These are phyloP conservation scores for Apistogramma diplotaenia DNA, from an alignment of 2,113 vertebrate genomes.

Conservation along the genomic window DNA sequence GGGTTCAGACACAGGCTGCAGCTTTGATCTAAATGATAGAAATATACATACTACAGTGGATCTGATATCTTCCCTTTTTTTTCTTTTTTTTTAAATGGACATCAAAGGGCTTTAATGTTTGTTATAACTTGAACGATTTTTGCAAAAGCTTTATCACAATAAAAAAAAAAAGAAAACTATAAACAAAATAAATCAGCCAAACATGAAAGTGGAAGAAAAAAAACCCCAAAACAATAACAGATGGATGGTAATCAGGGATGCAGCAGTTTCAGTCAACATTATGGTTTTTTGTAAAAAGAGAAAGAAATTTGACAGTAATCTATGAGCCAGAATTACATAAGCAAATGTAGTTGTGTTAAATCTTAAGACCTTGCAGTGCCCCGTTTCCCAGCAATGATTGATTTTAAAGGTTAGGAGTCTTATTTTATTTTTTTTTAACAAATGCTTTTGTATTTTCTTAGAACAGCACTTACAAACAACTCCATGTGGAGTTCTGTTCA, in stretches of 20 bases:
- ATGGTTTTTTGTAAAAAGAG: neutral
- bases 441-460: neutral
- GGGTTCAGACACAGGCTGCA: conserved; percentile 19
- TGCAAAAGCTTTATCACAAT: neutral
- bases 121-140: neutral
- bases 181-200: neutral
- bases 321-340: neutral
- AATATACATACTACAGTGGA: conserved; percentile 24
- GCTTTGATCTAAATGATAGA: conserved; percentile 43
- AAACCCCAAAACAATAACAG: neutral
- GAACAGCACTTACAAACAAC: neutral
- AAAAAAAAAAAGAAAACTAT: neutral
- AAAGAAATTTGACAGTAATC: neutral
- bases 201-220: neutral
- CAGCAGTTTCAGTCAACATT: neutral
- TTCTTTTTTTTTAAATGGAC: neutral
- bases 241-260: conserved; percentile 4
- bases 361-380: neutral
- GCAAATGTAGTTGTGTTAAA: neutral
- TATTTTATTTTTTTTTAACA: neutral
- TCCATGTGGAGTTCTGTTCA: neutral
- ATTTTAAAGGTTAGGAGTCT: neutral
- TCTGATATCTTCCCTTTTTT: conserved; percentile 12
- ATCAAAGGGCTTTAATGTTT: conserved; percentile 5
- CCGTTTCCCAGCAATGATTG: neutral